Base-by-base conservation (phyloP, 1,140 invertebrate species). In the Microplitis demolitor region DNA sequence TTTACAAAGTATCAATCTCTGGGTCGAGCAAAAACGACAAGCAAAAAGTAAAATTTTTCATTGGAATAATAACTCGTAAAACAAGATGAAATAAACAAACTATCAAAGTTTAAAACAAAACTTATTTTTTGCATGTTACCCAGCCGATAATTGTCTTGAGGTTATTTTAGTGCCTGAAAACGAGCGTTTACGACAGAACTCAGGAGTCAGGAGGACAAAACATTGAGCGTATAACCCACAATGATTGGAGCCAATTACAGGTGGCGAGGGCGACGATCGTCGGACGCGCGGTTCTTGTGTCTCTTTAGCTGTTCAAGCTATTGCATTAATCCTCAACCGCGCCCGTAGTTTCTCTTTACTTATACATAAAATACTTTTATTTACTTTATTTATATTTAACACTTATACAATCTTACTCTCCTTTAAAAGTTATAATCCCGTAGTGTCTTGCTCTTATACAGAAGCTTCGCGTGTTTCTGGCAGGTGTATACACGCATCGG, bases 161-260 rank as follows among this genome's bases (percentile, higher is more conserved):
- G 56, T 24, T 24, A 16, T 58, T 58, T 58, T 24, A 11, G 1
- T 9, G 33, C 11, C 11, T 37, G 60, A 62, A 62, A 35, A 62
- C 9, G 60, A n/a, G 11, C 34, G 60, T 13, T 35, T 37, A 35
- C 39, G 14, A 24, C 16, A 14, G 39, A 54, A 6, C 11, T 45
- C 39, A 9, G 6, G 66, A 31, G 45, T 45, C 11, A 45, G 11
- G 39, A 56, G 14, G 50, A 37, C 66, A 67, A 71, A 71, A 71
- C 62, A 56, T 62, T 64, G 61, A 66, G 35, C 64, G 77, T 78
- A 80, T 82, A 80, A 82, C 78, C 77, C 79, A 78, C 74, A 76
- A 80, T 83, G 83, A 86, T 86, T 86, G 80, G 78, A 78, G 74
- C 81, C 79, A 85, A 87, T 85, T 85, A 87, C 83, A 84, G 82